phyloP scores from a whole-genome alignment of 2,113 vertebrate species.

The Microcebus tavaratra region DNA sequence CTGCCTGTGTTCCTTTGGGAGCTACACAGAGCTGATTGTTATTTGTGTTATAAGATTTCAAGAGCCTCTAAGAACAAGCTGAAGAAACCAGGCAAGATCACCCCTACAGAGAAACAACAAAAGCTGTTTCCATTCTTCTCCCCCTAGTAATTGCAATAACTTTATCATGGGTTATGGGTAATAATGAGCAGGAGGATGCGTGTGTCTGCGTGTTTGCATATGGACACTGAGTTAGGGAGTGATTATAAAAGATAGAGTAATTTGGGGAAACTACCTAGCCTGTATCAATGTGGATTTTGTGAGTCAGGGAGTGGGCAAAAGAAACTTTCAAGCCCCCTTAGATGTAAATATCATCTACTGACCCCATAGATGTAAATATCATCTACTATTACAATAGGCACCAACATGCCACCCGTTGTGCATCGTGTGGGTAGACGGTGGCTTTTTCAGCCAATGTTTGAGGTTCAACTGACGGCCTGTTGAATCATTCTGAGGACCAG shows the following conservation, averaged over 20 bases:
- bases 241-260: neutral
- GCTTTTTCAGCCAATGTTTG: neutral
- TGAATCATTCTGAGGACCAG: neutral
- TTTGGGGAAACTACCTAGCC: neutral
- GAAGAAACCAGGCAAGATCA: neutral
- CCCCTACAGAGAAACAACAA: neutral
- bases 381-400: fast-evolving
- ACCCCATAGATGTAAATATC: no score
- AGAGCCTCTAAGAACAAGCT: neutral
- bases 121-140: neutral
- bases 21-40: neutral
- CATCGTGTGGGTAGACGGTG: neutral
- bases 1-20: neutral
- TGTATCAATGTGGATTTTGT: neutral
- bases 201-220: neutral
- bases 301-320: neutral
- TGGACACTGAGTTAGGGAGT: neutral
- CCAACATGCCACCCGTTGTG: fast-evolving
- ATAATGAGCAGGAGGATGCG: neutral
- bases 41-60: neutral
- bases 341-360: neutral
- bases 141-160: neutral
- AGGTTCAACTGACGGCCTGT: neutral
- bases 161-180: neutral
- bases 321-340: neutral